Evolutionary conservation across 2,888 invertebrate genomes (phyloP), one percentile per base, ranked within the genome.

Genomic region (Cylindroiulus punctatus): DNA sequence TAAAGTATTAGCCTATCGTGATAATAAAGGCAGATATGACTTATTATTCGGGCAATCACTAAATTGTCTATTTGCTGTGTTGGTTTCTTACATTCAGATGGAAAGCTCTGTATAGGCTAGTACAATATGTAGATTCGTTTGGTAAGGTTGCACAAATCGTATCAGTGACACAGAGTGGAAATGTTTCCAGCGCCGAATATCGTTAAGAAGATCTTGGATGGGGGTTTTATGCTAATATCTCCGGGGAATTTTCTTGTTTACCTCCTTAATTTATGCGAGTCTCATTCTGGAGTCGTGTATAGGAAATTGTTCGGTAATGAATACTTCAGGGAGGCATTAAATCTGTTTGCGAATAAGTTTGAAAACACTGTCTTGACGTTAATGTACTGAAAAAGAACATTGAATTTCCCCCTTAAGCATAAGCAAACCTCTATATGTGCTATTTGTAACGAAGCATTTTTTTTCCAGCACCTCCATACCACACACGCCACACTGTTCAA

Each of bases 401-500:
- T 57, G 57, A 17, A 57, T 57, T 57, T 57, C 22, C 57, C 57
- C 57, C 22, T 22, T n/a, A 57, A 22, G 57, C 57, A 57, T 57
- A 57, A 57, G 19, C n/a, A 3, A 57, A 57, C 57, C 57, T 7
- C 22, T 22, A 57, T 57, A 17, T 47, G 22, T 57, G 57, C 57
- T 22, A 4, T 57, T 57, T 57, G n/a, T 22, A 57, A 57, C 10
- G 57, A 22, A 57, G 22, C 57, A 57, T 57, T 82, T 83, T 88
- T 87, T 86, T 89, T 92, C 85, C 93, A 93, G 95, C 96, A 86
- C 96, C 96, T 30, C 94, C 95, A 2, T 97, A 96, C 91, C 92
- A 96, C 88, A 94, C 95, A 8, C 95, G 95, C 90, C 97, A 97
- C 91, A 94, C 94, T 88, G 96, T 97, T 57, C 92, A 95, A 36